Base-by-base conservation (phyloP, 2,113 vertebrate genomes). In the Lichenostomus cassidix region DNA sequence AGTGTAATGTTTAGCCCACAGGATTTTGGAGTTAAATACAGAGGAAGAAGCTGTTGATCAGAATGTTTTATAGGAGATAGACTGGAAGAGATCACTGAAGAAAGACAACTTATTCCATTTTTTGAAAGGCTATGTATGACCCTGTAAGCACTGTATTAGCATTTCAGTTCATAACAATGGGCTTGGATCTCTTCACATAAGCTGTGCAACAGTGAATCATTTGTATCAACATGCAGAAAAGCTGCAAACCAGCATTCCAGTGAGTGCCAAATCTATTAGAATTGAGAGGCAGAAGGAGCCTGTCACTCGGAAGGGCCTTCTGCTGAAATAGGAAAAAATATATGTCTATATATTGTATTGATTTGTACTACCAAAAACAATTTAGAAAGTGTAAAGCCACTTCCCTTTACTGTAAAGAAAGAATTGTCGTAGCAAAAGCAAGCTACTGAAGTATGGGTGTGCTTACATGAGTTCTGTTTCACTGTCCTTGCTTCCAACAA, bases 1-100 rank as follows among this genome's bases (percentile, higher is more conserved):
- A 47, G 52, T 27, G 46, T 60, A 79, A 93, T 89, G 60, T 91
- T 93, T 92, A 91, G 62, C 42, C 27, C 37, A 83, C 79, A 90
- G 56, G 75, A 90, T 96, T 96, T 83, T 80, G 85, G 69, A 94
- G 80, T 74, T 67, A 97, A 96, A 94, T 69, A 63, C 10, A 46
- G 81, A 77, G 69, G 87, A 92, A 96, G 92, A 96, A 96, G 82
- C 76, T 85, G 80, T 70, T 89, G 88, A 89, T 91, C 11, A 27
- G 79, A 88, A 81, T 47, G 55, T 88, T 97, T 91, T 58, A 39
- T 70, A 92, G 79, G 18, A 95, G 21, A 39, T 44, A 33, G 71
- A 93, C 64, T 74, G 83, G 49, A 56, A 90, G 95, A 87, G 53
- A 80, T 63, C 37, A 64, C 41, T 20, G 39, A 39, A 46, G 46